Base-by-base conservation (phyloP, 35 echinoderm and acorn worm genomes). In the Stichopus chloronotus region DNA sequence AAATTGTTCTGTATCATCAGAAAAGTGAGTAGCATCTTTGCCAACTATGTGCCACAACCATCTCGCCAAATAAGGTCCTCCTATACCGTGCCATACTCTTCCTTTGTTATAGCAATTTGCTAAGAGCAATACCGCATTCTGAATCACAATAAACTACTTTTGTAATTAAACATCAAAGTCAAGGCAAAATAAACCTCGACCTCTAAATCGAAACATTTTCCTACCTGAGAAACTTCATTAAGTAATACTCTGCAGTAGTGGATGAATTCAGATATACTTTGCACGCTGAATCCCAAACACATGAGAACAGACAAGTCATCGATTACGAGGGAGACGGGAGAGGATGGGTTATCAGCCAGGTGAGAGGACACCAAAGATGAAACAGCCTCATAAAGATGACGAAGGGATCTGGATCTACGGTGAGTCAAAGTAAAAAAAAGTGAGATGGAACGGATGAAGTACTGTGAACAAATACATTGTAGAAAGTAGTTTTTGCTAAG, bases 301-400 rank as follows among this genome's bases (percentile, higher is more conserved):
- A 89, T 58, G 6, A 89, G 57, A 43, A 89, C 6, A 16, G 87
- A 89, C 60, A 89, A 52, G 52, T 89, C 87, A 89, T 89, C 87
- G 6, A 89, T 71, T 43, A 89, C 52, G 10, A 89, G 5, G 16
- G 87, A 89, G 30, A 89, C 20, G 25, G 87, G 59, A 72, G 87
- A 89, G 7, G 25, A 52, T 59, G 87, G 19, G 17, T 6, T 6
- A 54, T 63, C 60, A 20, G 6, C 16, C 6, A 63, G 14, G 5
- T 89, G 87, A 71, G 59, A 65, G 30, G 57, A 23, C 5, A 89
- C 24, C 17, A 89, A 17, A 53, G 57, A 52, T 52, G 61, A 54
- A 30, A 89, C n/a, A n/a, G 59, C 14, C 12, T 25, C 19, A 61
- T 89, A 89, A 43, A 89, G 87, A 52, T n/a, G 87, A 53, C 14